Evolutionary conservation across 2,888 invertebrate species (phyloP), one percentile per base, ranked within the genome.

Genomic region (Saturnia japonica): DNA sequence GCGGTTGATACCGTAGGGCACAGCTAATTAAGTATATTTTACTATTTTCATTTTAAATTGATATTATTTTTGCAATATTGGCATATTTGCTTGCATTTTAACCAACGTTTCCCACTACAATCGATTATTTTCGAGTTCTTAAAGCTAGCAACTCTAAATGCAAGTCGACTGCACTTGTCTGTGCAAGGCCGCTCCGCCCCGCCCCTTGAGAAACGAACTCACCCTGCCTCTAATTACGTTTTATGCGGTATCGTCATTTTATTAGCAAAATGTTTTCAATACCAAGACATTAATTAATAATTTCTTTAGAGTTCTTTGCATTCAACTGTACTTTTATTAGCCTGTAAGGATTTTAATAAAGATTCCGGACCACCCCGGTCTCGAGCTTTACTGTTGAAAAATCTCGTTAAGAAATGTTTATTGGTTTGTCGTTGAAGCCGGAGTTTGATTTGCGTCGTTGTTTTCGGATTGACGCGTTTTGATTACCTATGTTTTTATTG

Each of bases 211-310:
- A 93, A 91, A 90, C 88, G 85, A 90, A 91, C 88, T 90, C 85
- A 88, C 88, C 88, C 88, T 87, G 84, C 90, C 93, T 92, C 92
- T 93, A 93, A 93, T 93, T 93, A 93, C 91, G 90, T 89, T 91
- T 92, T 91, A 93, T 92, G 89, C 91, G 90, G 92, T 93, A 93
- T 93, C 91, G 93, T 90, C 93, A 91, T 93, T 93, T 93, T 92
- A 93, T 93, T 93, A 93, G 93, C 92, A 91, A 93, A 91, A 91
- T 91, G 92, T 92, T 93, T 91, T 88, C 89, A 91, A 93, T 93
- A 92, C 89, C 90, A 88, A 89, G 91, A 92, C 92, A 91, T 92
- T 93, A 93, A 93, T 93, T 93, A 93, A 93, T 93, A 93, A 93
- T 93, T 93, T 92, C 92, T 93, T 91, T 91, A 90, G 91, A 90